A percentile compares a stretch with the other conserved stretches of the same genome.
Conservation (phyloP, 1,140 invertebrate genomes). For the Lucilia cuprina region DNA sequence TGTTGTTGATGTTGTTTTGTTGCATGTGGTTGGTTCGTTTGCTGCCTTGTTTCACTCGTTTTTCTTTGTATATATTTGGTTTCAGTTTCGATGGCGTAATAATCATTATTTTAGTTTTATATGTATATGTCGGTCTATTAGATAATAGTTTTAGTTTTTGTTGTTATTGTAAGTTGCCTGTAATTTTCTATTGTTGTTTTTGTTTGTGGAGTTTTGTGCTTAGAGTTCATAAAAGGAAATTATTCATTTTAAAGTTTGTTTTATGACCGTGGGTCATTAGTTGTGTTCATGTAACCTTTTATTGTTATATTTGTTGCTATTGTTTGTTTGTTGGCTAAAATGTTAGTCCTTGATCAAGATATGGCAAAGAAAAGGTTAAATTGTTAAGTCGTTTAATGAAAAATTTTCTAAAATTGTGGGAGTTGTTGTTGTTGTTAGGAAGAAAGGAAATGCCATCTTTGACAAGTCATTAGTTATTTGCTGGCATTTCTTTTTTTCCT, state of each 20-base stretch:
- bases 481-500: no score
- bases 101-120: constrained; percentile 17
- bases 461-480: no score
- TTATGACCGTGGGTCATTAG: constrained; percentile 26
- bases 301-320: background rate
- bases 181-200: constrained; percentile 17
- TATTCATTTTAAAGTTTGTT: background rate
- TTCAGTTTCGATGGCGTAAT: constrained; percentile 17
- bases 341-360: constrained; percentile 34
- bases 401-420: background rate
- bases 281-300: constrained; percentile 15
- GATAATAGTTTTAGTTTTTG: constrained; percentile 15
- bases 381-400: background rate
- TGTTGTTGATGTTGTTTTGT: background rate
- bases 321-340: background rate
- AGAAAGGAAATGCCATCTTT: no score
- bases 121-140: constrained; percentile 19
- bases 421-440: background rate
- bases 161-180: background rate
- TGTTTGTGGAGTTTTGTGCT: background rate
- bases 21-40: background rate
- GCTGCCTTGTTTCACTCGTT: background rate
- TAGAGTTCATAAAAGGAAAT: constrained; percentile 20
- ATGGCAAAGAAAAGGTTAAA: constrained; percentile 24
- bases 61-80: background rate